Conservation (phyloP, 2,797 vertebrate genomes). For the Microchirus variegatus region DNA sequence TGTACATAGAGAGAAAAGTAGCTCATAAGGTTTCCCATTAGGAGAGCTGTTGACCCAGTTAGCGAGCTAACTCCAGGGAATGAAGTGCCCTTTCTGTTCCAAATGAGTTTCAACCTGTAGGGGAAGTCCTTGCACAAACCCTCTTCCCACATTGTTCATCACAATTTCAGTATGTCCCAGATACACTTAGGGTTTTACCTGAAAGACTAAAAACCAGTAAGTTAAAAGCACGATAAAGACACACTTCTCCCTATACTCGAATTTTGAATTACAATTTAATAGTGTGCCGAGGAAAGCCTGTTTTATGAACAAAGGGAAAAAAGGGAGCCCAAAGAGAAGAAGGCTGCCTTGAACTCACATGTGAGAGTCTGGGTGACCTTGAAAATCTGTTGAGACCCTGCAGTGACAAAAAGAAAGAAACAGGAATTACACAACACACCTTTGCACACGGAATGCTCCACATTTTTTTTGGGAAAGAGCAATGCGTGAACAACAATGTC, state of each 20-base stretch:
- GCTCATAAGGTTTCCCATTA: slow-evolving; percentile 56
- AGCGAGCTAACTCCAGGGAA: slow-evolving; percentile 52
- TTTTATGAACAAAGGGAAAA: slow-evolving; percentile 1
- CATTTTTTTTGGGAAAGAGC: no score
- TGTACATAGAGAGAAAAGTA: slow-evolving; percentile 28
- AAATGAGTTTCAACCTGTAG: slow-evolving; percentile 67
- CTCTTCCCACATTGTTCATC: slow-evolving; percentile 10
- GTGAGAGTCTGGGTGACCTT: slow-evolving; percentile 86
- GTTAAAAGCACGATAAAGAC: no score
- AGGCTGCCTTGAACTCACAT: slow-evolving; percentile 74
- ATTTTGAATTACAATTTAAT: neutral
- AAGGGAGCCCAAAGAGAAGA: slow-evolving; percentile 5
- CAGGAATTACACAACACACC: slow-evolving; percentile 17
- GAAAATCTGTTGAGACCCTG: slow-evolving; percentile 87
- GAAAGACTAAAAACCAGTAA: slow-evolving; percentile 7
- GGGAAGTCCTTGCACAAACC: slow-evolving; percentile 64
- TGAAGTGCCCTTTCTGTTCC: slow-evolving; percentile 37
- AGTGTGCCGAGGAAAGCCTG: neutral
- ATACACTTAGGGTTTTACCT: slow-evolving; percentile 40
- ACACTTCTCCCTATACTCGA: no score
- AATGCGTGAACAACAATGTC: no score
- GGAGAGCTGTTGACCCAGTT: slow-evolving; percentile 69
- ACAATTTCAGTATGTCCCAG: slow-evolving; percentile 35
- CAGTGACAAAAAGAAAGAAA: slow-evolving; percentile 50
- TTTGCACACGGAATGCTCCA: neutral